Percentiles rank a stretch among this genome's conserved stretches.
These are phyloP conservation scores for Chirona hameri DNA, from an alignment of 2,888 invertebrate genomes.

Conservation along the genomic window DNA sequence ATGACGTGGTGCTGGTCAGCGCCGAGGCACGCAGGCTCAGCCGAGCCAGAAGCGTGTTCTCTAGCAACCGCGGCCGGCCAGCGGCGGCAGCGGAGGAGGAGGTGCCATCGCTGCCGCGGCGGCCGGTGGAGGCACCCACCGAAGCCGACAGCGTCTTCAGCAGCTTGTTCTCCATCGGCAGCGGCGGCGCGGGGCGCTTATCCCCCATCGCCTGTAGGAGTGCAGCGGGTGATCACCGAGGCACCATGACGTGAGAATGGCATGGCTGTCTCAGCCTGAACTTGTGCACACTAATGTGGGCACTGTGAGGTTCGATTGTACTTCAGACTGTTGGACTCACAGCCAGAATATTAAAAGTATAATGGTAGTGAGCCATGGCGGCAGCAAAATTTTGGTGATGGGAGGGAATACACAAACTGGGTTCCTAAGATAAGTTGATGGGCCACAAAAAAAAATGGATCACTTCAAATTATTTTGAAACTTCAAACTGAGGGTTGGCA, in stretches of 20 bases:
- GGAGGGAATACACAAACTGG: too few species aligned
- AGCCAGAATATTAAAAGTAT: too few species aligned
- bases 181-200: neutral
- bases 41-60: neutral
- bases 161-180: neutral
- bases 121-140: neutral
- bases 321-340: too few species aligned
- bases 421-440: too few species aligned
- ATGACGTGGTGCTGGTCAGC: neutral
- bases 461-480: too few species aligned
- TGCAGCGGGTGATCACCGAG: neutral
- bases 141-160: neutral
- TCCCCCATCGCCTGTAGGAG: neutral
- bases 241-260: neutral
- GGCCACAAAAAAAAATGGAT: too few species aligned
- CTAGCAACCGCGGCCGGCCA: neutral
- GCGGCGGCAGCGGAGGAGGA: neutral
- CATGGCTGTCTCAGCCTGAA: too few species aligned
- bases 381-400: too few species aligned
- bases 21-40: neutral
- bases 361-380: too few species aligned
- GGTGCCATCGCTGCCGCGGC: neutral
- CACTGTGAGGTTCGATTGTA: too few species aligned
- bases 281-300: too few species aligned
- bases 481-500: too few species aligned